Evolutionary conservation across 2,113 vertebrate genomes (phyloP).

Genomic region (Cebidichthys violaceus): DNA sequence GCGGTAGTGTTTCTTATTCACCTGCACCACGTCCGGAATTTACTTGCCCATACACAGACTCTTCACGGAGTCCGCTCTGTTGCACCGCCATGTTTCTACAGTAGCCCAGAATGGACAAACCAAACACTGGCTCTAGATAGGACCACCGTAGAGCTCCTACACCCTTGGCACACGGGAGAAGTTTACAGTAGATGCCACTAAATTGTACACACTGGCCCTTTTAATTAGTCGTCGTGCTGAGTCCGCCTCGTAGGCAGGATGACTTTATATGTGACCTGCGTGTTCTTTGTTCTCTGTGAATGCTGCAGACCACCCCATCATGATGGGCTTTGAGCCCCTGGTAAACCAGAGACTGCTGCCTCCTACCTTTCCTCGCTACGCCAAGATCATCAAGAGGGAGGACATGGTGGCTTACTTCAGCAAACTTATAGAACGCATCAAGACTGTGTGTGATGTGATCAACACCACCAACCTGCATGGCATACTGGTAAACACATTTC

Average conservation of each 20-base stretch:
- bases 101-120: no score
- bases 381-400: slow-evolving; percentile 99
- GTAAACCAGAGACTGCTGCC: slow-evolving; percentile 98
- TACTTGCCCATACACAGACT: neutral
- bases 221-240: neutral
- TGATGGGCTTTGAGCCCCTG: slow-evolving; percentile 99
- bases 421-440: slow-evolving; percentile 97
- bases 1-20: neutral
- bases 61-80: no score
- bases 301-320: slow-evolving; percentile 95
- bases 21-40: neutral
- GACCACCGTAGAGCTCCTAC: no score
- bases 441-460: slow-evolving; percentile 97
- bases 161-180: no score
- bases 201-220: neutral
- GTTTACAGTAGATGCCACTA: no score
- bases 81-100: no score
- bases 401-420: slow-evolving; percentile 98
- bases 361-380: slow-evolving; percentile 97
- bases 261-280: neutral
- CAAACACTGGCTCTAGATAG: no score
- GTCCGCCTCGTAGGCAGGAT: neutral
- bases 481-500: slow-evolving; percentile 89
- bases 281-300: neutral
- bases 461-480: slow-evolving; percentile 96